A percentile compares a stretch with the other conserved stretches of the same genome.
phyloP scores from a whole-genome alignment of 2,797 vertebrate species.

The Uromys caudimaculatus region DNA sequence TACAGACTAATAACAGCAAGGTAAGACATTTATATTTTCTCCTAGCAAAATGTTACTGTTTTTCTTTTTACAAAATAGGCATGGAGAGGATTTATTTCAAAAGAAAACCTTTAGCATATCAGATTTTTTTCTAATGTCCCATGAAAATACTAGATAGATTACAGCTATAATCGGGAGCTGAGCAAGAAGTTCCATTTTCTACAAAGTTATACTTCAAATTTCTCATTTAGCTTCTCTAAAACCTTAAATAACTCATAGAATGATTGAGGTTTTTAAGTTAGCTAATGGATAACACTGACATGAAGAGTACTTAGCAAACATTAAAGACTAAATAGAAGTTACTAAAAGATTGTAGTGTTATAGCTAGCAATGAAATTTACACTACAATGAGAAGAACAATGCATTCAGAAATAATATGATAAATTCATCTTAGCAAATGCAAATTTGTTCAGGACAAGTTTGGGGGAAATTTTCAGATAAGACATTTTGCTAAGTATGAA shows the following conservation, averaged over 20 bases:
- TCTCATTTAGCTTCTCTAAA: neutral
- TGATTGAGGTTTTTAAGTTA: neutral
- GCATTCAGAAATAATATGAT: neutral
- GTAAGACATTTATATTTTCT: neutral
- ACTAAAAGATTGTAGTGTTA: neutral
- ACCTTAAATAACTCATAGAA: neutral
- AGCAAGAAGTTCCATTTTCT: neutral
- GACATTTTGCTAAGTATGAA: neutral
- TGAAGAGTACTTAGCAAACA: neutral
- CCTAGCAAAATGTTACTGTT: neutral
- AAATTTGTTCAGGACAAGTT: neutral
- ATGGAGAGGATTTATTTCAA: neutral
- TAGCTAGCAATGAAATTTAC: neutral
- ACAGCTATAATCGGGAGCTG: neutral
- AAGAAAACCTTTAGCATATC: neutral
- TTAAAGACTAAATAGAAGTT: neutral
- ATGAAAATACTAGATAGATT: neutral
- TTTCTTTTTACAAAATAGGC: neutral
- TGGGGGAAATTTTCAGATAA: neutral
- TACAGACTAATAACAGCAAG: slow-evolving; percentile 72
- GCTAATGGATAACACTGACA: neutral
- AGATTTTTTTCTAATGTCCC: neutral
- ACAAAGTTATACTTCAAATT: neutral
- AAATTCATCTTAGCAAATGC: neutral
- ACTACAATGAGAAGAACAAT: neutral